Percentiles rank a stretch among this genome's conserved stretches.
phyloP scores from a whole-genome alignment of 2,797 vertebrate genomes.

The Melanotaenia nigrans region DNA sequence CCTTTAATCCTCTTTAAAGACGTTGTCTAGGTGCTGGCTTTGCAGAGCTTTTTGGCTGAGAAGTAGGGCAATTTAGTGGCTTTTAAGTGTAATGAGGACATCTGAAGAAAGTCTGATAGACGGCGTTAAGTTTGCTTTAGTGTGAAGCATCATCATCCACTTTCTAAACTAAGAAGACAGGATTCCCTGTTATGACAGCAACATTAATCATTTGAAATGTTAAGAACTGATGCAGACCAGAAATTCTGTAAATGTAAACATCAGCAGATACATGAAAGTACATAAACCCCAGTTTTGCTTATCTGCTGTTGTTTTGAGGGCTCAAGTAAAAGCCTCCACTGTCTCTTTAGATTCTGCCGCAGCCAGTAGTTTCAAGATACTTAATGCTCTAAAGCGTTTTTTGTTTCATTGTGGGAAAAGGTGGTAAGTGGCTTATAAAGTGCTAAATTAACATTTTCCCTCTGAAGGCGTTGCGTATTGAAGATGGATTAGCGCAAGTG shows the following conservation, averaged over 20 bases:
- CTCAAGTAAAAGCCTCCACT: conserved; percentile 4
- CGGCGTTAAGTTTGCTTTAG: neutral
- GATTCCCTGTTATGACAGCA: conserved; percentile 4
- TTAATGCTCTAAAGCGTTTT: conserved; percentile 53
- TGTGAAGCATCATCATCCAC: conserved; percentile 13
- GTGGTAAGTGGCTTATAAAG: conserved; percentile 58
- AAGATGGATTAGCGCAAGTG: conserved; percentile 21
- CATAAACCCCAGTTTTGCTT: conserved; percentile 47
- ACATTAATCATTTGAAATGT: conserved; percentile 38
- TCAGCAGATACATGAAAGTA: conserved; percentile 28
- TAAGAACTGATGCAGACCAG: conserved; percentile 2
- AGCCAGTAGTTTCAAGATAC: conserved; percentile 32
- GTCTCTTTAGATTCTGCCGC: conserved; percentile 35
- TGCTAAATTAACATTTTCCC: conserved; percentile 12
- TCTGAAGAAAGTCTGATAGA: conserved; percentile 38
- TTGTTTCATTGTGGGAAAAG: conserved; percentile 46
- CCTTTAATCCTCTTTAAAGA: conserved; percentile 64
- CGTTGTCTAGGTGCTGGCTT: conserved; percentile 31
- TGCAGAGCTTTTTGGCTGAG: conserved; percentile 41
- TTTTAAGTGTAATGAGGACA: conserved; percentile 50
- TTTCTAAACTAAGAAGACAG: conserved; percentile 13
- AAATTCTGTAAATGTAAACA: conserved; percentile 19
- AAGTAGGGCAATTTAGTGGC: conserved; percentile 50
- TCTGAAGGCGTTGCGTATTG: neutral
- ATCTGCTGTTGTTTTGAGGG: conserved; percentile 22